Evolutionary conservation across 2,888 invertebrate genomes (phyloP).

Genomic region (Lepeophtheirus nordmannii): DNA sequence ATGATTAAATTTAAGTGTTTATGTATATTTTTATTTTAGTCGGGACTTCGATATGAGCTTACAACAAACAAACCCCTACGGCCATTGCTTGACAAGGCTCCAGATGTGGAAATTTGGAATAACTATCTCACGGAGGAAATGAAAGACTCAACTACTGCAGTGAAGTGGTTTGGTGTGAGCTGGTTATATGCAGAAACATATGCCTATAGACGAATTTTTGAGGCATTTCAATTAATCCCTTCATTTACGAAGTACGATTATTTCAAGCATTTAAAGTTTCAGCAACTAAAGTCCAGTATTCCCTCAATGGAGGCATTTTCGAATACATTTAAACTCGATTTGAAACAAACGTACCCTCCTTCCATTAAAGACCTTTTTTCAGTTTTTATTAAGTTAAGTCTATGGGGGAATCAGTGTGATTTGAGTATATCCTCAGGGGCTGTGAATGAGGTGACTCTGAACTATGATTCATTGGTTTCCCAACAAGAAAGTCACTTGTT

Average conservation of each 20-base stretch:
- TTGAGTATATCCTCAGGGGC: conserved; percentile 62
- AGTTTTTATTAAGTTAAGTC: conserved; percentile 38
- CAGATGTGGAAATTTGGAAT: conserved; percentile 47
- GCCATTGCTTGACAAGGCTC: not conserved
- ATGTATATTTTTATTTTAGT: conserved; percentile 1
- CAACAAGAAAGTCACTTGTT: conserved; percentile 45
- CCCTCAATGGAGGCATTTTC: conserved; percentile 42
- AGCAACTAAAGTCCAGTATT: not conserved
- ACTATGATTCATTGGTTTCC: conserved; percentile 44
- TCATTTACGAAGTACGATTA: conserved; percentile 33
- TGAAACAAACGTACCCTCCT: conserved; percentile 12
- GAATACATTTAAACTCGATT: conserved; percentile 43
- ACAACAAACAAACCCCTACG: conserved; percentile 5
- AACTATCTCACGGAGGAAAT: conserved; percentile 42
- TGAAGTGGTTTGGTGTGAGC: conserved; percentile 52
- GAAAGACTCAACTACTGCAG: conserved; percentile 32
- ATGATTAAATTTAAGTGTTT: not conserved
- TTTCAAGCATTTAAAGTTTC: conserved; percentile 44
- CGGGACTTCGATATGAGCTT: conserved; percentile 13
- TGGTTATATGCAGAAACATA: conserved; percentile 88
- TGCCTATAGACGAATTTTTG: conserved; percentile 45
- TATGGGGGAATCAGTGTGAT: conserved; percentile 95
- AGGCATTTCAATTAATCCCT: conserved; percentile 3
- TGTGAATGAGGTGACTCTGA: conserved; percentile 41
- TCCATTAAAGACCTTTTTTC: not conserved